Conservation (phyloP, 2,888 invertebrate species). For the Trichacis sp. region DNA sequence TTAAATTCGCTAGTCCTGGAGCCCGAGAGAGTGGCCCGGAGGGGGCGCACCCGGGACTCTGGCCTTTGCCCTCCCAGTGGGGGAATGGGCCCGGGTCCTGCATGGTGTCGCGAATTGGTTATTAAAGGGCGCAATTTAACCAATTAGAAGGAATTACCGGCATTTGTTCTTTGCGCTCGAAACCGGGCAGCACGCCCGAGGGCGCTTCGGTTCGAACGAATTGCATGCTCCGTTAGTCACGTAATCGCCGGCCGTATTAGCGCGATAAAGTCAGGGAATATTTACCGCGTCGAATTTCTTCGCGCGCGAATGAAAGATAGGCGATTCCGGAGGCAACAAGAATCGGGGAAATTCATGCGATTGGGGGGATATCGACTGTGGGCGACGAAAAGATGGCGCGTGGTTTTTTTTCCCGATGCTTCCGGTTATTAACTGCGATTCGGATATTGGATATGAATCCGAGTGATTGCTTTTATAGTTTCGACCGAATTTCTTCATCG, state of each 20-base stretch:
- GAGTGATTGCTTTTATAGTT: too few relatives aligned
- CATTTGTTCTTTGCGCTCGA: slow-evolving; percentile 47
- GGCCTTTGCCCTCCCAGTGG: slow-evolving; percentile 38
- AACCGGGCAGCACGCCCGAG: slow-evolving; percentile 25
- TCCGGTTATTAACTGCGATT: background rate
- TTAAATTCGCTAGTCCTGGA: too few relatives aligned
- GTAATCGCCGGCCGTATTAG: slow-evolving; percentile 31
- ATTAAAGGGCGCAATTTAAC: slow-evolving; percentile 60
- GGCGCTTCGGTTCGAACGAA: slow-evolving; percentile 34
- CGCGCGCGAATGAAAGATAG: background rate
- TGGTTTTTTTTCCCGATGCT: background rate
- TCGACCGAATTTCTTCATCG: too few relatives aligned
- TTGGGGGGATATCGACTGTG: slow-evolving; percentile 2
- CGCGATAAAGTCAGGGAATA: slow-evolving; percentile 32
- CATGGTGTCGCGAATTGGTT: slow-evolving; percentile 55
- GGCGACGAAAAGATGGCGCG: slow-evolving; percentile 1
- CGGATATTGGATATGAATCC: background rate
- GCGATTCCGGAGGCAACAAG: slow-evolving; percentile 8
- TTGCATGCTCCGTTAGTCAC: slow-evolving; percentile 37
- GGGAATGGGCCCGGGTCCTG: slow-evolving; percentile 24
- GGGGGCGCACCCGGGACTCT: slow-evolving; percentile 35
- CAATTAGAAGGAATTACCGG: slow-evolving; percentile 64
- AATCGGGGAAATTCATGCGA: background rate
- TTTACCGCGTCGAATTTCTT: slow-evolving; percentile 22
- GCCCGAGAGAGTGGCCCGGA: too few relatives aligned